Base-by-base conservation (phyloP, 2,888 invertebrate species). In the Diachrysia chrysitis region DNA sequence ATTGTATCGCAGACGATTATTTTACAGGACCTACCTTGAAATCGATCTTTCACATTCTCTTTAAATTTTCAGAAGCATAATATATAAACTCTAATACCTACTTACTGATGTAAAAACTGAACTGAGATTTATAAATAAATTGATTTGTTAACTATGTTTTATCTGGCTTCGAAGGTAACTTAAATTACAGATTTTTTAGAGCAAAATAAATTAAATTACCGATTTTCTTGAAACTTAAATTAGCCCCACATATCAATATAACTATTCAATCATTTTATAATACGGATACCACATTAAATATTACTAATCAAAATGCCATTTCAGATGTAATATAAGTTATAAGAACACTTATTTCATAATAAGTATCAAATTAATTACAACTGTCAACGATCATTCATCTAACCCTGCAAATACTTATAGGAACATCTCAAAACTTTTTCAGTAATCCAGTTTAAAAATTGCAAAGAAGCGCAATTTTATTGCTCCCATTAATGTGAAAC, bases 401-500 rank as follows among this genome's bases (percentile, higher is more conserved):
- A 75, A 80, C 71, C 68, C 73, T 76, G 55, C 56, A 35, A 66
- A 69, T 59, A 69, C 64, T 55, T 51, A 23, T 21, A 12, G 17
- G 16, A 66, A 56, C 51, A 42, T 42, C 60, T 32, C 35, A 12
- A 62, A 54, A 17, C 14, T 17, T 25, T 23, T 48, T 21, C 9
- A 6, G 32, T 46, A 35, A 55, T 58, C 57, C 60, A 54, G 17
- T 21, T n/a, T 21, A 17, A 35, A 67, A 57, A 42, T 14, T 51
- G 23, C 29, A 17, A 63, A 66, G 19, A 63, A 63, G 7, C 46
- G 56, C 48, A 53, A 37, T 63, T 66, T 78, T 71, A 63, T 65
- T 67, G 73, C 55, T 62, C 63, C 51, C 64, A 61, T 69, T 77
- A 71, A 62, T 29, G 73, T 77, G 81, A 83, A 69, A 71, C 74